Conservation (phyloP, 2,888 invertebrate genomes). For the Conistra vaccinii region DNA sequence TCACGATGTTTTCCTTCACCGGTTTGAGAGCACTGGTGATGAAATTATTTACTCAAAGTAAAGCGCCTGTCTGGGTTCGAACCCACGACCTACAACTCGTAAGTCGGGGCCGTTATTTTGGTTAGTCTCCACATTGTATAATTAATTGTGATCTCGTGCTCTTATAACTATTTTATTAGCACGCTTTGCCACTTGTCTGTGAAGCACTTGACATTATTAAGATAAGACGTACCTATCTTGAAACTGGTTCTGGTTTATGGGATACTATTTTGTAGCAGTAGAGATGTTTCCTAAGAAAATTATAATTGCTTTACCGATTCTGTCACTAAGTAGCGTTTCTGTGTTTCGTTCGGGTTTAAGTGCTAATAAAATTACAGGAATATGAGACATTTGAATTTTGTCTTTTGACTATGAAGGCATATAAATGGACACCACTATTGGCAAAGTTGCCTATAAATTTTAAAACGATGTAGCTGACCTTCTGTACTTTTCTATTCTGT, state of each 20-base stretch:
- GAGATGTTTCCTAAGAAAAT: background rate
- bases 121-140: no score
- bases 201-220: background rate
- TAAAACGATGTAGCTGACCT: background rate
- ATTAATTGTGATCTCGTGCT: background rate
- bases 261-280: background rate
- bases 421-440: background rate
- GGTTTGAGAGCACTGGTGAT: no score
- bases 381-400: background rate
- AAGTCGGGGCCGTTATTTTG: no score
- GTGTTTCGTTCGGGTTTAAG: background rate
- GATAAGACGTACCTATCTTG: background rate
- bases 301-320: background rate
- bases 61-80: no score
- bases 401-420: background rate
- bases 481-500: constrained; percentile 21
- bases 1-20: no score
- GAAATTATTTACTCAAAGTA: no score
- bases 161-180: background rate
- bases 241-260: background rate
- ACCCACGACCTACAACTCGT: no score
- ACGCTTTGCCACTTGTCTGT: background rate
- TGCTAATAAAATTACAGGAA: background rate
- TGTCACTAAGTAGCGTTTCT: background rate
- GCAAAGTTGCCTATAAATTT: background rate